A percentile compares a stretch with the other conserved stretches of the same genome.
phyloP scores from a whole-genome alignment of 2,888 invertebrate genomes.

The Drosophila antonietae region DNA sequence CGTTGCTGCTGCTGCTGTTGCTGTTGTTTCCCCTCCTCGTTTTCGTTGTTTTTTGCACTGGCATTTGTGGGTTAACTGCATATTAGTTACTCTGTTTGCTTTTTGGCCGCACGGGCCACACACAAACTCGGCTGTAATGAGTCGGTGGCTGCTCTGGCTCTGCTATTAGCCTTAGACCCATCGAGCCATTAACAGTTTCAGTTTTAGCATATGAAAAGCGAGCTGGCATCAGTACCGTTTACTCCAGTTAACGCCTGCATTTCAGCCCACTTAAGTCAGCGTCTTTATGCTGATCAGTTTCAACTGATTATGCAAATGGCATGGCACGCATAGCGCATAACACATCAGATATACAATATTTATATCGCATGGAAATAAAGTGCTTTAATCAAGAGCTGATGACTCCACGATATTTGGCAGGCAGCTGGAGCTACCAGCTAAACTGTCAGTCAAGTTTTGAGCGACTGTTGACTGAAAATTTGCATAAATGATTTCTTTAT shows the following conservation, averaged over 20 bases:
- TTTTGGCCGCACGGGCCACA: slow-evolving; percentile 56
- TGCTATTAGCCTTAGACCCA: slow-evolving; percentile 55
- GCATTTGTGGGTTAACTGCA: slow-evolving; percentile 79
- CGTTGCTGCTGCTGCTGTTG: slow-evolving; percentile 2
- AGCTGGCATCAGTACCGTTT: slow-evolving; percentile 33
- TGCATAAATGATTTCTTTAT: slow-evolving; percentile 81
- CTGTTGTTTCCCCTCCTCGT: neutral
- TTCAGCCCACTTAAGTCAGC: slow-evolving; percentile 48
- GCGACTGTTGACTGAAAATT: slow-evolving; percentile 61
- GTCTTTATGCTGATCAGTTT: slow-evolving; percentile 28
- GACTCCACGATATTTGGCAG: slow-evolving; percentile 23
- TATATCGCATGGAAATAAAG: slow-evolving; percentile 29
- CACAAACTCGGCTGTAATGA: slow-evolving; percentile 39
- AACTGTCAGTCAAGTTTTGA: slow-evolving; percentile 35
- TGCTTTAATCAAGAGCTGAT: slow-evolving; percentile 45
- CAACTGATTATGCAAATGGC: slow-evolving; percentile 56
- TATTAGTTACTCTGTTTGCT: slow-evolving; percentile 70
- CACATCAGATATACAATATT: slow-evolving; percentile 35
- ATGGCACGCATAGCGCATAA: slow-evolving; percentile 32
- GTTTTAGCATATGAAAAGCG: slow-evolving; percentile 42
- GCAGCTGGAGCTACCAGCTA: neutral
- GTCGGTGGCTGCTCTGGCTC: slow-evolving; percentile 27
- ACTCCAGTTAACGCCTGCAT: slow-evolving; percentile 56
- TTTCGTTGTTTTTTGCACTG: slow-evolving; percentile 40
- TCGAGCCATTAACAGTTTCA: slow-evolving; percentile 55